These are phyloP conservation scores for Physella acuta DNA, from an alignment of 1,140 invertebrate genomes.

Conservation along the genomic window DNA sequence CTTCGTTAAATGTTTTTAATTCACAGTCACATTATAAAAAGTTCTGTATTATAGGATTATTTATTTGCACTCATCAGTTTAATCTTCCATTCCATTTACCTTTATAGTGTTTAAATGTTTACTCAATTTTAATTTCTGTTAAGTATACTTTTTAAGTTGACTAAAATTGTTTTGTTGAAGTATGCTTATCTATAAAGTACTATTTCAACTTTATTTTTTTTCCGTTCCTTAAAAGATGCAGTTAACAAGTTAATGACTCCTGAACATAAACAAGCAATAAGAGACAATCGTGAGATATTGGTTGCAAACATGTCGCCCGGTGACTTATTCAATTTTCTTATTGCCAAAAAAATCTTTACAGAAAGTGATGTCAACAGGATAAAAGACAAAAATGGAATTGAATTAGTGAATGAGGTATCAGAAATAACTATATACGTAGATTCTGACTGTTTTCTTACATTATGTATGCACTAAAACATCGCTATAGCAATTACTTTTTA, in stretches of 20 bases:
- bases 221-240: slow-evolving; percentile 25
- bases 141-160: not conserved
- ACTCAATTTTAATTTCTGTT: not conserved
- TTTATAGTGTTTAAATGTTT: too few relatives aligned
- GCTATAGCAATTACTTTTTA: too few relatives aligned
- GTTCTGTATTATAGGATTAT: too few relatives aligned
- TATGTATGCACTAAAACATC: too few relatives aligned
- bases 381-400: slow-evolving; percentile 41
- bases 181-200: too few relatives aligned
- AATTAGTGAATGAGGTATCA: slow-evolving; percentile 41
- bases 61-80: too few relatives aligned
- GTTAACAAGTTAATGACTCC: slow-evolving; percentile 44
- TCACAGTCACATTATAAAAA: too few relatives aligned
- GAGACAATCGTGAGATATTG: slow-evolving; percentile 35
- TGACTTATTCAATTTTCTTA: slow-evolving; percentile 46
- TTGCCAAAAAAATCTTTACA: slow-evolving; percentile 39
- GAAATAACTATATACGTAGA: not conserved
- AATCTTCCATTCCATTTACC: too few relatives aligned
- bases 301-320: slow-evolving; percentile 48
- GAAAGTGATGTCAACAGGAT: slow-evolving; percentile 41
- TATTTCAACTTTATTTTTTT: too few relatives aligned
- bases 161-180: not conserved
- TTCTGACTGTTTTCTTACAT: too few relatives aligned
- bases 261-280: slow-evolving; percentile 41
- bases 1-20: too few relatives aligned